These are phyloP conservation scores for Elaeidobius kamerunicus DNA, from an alignment of 2,888 invertebrate species.

Conservation along the genomic window DNA sequence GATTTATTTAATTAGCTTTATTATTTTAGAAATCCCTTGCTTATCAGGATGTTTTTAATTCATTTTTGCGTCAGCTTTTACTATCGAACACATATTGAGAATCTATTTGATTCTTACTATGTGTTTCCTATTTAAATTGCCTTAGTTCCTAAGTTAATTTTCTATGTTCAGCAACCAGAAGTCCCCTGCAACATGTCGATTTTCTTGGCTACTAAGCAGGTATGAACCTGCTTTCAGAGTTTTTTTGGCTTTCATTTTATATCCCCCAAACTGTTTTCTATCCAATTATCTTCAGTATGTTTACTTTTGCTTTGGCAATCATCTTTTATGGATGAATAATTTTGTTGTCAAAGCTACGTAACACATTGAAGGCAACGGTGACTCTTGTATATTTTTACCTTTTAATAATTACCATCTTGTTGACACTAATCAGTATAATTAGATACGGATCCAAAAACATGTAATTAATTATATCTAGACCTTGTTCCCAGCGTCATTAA, in stretches of 20 bases:
- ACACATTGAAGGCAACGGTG: no score
- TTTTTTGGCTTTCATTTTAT: conserved; percentile 27
- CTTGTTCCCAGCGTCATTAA: not conserved
- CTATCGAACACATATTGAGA: no score
- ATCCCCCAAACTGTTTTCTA: conserved; percentile 7
- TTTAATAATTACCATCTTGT: not conserved
- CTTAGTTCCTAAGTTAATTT: no score
- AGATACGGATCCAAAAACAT: not conserved
- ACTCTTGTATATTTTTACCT: no score
- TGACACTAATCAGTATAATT: not conserved
- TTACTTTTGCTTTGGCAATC: no score
- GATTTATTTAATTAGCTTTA: no score
- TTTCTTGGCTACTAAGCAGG: conserved; percentile 63
- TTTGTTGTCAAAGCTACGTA: not conserved
- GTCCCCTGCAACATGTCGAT: conserved; percentile 73
- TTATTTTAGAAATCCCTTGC: no score
- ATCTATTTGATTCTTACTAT: no score
- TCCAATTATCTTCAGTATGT: not conserved
- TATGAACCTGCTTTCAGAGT: conserved; percentile 42
- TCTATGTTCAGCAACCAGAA: conserved; percentile 60
- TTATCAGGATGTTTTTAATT: no score
- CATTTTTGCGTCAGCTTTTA: no score
- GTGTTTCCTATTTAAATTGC: no score
- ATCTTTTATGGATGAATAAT: no score
- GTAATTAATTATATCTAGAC: not conserved